Conservation (phyloP, 2,888 invertebrate genomes). For the Sinopyrophorus schimmeli region DNA sequence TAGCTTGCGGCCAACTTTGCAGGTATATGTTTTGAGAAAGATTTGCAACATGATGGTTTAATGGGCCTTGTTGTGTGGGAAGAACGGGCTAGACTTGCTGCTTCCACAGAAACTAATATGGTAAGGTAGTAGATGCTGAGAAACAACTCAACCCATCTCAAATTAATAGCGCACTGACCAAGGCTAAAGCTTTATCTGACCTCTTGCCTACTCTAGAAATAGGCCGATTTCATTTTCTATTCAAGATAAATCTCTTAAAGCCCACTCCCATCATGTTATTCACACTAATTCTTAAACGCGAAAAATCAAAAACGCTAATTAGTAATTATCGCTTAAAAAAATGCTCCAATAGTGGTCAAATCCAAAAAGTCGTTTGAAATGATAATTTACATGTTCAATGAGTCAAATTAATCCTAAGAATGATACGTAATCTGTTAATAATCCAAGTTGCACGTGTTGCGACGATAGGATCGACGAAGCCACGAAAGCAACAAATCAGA, state of each 20-base stretch:
- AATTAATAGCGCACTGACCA: slow-evolving; percentile 38
- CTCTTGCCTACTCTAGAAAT: slow-evolving; percentile 8
- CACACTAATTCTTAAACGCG: not conserved
- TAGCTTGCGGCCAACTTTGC: slow-evolving; percentile 33
- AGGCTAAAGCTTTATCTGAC: slow-evolving; percentile 29
- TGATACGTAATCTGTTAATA: slow-evolving; percentile 20
- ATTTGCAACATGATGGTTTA: slow-evolving; percentile 36
- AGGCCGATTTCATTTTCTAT: too few species aligned
- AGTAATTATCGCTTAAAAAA: not conserved
- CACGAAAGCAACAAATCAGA: slow-evolving; percentile 26
- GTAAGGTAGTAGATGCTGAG: slow-evolving; percentile 31
- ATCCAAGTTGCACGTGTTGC: slow-evolving; percentile 32
- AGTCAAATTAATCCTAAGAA: not conserved
- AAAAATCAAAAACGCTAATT: not conserved
- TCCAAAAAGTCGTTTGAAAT: too few species aligned
- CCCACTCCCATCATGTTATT: not conserved
- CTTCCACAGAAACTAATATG: slow-evolving; percentile 39
- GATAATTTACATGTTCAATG: too few species aligned
- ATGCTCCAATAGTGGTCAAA: too few species aligned
- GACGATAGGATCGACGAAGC: slow-evolving; percentile 24
- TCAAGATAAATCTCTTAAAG: too few species aligned
- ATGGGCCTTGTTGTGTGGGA: slow-evolving; percentile 36
- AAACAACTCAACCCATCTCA: slow-evolving; percentile 35
- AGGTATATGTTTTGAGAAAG: slow-evolving; percentile 38
- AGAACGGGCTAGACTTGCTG: slow-evolving; percentile 39